Evolutionary conservation across 1,140 invertebrate species (phyloP).

Genomic region (Andricus grossulariae): DNA sequence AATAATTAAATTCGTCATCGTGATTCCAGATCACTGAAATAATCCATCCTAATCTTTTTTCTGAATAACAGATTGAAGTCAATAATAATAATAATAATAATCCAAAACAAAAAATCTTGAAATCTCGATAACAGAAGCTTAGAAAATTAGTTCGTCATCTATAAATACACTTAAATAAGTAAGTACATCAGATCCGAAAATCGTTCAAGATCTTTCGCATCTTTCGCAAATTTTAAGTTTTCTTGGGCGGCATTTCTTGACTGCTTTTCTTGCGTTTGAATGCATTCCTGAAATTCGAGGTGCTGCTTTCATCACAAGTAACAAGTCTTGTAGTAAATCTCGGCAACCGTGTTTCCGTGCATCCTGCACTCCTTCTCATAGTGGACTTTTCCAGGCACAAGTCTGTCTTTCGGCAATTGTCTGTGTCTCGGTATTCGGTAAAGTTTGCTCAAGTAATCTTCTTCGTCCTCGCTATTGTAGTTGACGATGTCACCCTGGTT

Average conservation of each 20-base stretch:
- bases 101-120: not conserved
- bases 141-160: slow-evolving; percentile 12
- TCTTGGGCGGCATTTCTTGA: slow-evolving; percentile 30
- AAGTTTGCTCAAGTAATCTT: slow-evolving; percentile 54
- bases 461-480: slow-evolving; percentile 53
- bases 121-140: not conserved
- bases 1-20: not conserved
- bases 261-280: not conserved
- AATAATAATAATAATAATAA: not conserved
- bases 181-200: slow-evolving; percentile 1
- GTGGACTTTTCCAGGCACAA: slow-evolving; percentile 69
- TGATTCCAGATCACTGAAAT: not conserved
- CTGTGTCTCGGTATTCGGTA: slow-evolving; percentile 61
- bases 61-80: not conserved
- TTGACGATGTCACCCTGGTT: slow-evolving; percentile 26
- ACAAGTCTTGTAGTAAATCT: slow-evolving; percentile 74
- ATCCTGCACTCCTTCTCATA: slow-evolving; percentile 73
- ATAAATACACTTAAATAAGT: slow-evolving; percentile 13
- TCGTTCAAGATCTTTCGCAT: not conserved
- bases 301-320: slow-evolving; percentile 70
- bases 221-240: slow-evolving; percentile 18
- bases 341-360: slow-evolving; percentile 73
- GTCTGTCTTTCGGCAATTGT: slow-evolving; percentile 48
- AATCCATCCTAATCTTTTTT: not conserved
- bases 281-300: slow-evolving; percentile 2